A percentile compares a stretch with the other conserved stretches of the same genome.
phyloP scores from a whole-genome alignment of 1,140 invertebrate species.

The Drosophila setifemur region DNA sequence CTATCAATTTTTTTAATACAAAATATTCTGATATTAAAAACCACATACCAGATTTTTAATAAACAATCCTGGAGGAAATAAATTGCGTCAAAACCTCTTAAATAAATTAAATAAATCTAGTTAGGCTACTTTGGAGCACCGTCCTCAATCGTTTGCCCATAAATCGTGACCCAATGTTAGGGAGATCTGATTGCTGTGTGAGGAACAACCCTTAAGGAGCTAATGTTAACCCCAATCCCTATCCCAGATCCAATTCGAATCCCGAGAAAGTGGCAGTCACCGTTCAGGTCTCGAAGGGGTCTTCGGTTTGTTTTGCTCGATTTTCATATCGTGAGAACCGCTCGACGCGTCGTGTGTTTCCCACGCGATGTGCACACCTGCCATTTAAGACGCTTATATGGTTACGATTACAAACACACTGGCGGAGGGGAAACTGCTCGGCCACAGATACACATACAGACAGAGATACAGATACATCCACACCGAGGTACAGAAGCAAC shows the following conservation, averaged over 20 bases:
- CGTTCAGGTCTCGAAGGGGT: slow-evolving; percentile 27
- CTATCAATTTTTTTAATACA: no score
- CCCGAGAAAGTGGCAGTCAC: slow-evolving; percentile 45
- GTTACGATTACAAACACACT: slow-evolving; percentile 73
- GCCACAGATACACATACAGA: slow-evolving; percentile 12
- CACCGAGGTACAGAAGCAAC: slow-evolving; percentile 27
- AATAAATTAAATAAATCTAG: no score
- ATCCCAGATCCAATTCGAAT: slow-evolving; percentile 30
- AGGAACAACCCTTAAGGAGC: slow-evolving; percentile 22
- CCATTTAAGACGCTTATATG: slow-evolving; percentile 81
- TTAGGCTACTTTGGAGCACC: neutral
- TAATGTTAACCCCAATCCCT: slow-evolving; percentile 13
- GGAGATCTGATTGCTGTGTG: neutral
- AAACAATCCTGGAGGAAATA: no score
- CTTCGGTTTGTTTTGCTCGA: slow-evolving; percentile 58
- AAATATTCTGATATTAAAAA: no score
- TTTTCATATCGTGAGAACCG: slow-evolving; percentile 82
- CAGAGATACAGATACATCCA: slow-evolving; percentile 15
- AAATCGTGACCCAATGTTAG: slow-evolving; percentile 15
- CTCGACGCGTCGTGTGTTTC: slow-evolving; percentile 82
- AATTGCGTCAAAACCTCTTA: no score
- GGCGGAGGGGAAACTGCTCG: neutral
- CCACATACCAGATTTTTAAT: no score
- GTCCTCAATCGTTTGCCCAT: slow-evolving; percentile 2
- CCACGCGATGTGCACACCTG: slow-evolving; percentile 83